Percentiles rank a stretch among this genome's conserved stretches.
Evolutionary conservation across 2,113 vertebrate species (phyloP).

Genomic region (Ceyx margarethae): DNA sequence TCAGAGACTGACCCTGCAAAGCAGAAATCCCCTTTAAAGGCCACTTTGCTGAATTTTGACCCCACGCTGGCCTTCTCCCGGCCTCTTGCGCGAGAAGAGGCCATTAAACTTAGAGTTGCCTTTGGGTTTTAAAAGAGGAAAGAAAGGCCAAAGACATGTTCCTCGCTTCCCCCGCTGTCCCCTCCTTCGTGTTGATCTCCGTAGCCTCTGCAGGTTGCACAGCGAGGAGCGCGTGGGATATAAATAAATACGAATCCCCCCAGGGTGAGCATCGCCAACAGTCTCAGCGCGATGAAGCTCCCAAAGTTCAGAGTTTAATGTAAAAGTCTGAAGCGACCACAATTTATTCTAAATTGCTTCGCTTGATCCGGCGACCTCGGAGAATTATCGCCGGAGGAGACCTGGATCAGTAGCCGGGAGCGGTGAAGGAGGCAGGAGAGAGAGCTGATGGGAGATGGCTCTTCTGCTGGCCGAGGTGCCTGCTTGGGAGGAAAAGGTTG

Average conservation of each 20-base stretch:
- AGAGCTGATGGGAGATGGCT: neutral
- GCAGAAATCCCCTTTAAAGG: neutral
- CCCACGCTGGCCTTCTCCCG: rapidly evolving
- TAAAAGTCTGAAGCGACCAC: conserved; percentile 19
- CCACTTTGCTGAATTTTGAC: neutral
- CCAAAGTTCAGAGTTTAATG: conserved; percentile 60
- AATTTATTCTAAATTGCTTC: conserved; percentile 64
- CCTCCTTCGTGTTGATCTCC: neutral
- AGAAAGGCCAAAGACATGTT: conserved; percentile 2
- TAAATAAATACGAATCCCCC: conserved; percentile 34
- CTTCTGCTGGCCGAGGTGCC: neutral
- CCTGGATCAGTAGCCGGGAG: neutral
- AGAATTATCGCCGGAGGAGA: conserved; percentile 30
- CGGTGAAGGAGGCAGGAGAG: neutral
- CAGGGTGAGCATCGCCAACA: neutral
- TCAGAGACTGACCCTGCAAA: neutral
- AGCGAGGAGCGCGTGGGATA: neutral
- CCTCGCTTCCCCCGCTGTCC: neutral
- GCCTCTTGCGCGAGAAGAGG: neutral
- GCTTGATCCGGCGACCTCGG: neutral
- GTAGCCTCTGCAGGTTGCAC: neutral
- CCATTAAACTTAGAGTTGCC: neutral
- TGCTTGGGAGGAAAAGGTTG: neutral
- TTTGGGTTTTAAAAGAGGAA: neutral
- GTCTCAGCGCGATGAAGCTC: neutral